Evolutionary conservation across 2,888 invertebrate species (phyloP).

Genomic region (Ditylenchus weischeri): DNA sequence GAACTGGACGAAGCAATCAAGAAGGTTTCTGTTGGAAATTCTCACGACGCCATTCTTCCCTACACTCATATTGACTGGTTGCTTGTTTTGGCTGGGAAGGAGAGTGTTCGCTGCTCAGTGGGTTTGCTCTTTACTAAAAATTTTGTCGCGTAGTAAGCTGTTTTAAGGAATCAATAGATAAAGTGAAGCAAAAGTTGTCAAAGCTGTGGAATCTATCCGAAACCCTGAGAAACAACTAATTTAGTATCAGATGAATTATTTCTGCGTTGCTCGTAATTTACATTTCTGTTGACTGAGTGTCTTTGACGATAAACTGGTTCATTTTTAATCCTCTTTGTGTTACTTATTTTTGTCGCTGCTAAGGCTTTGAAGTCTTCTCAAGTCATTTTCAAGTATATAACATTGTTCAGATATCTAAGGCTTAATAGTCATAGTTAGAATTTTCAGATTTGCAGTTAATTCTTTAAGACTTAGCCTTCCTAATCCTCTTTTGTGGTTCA

Average conservation of each 20-base stretch:
- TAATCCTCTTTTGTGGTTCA: too few relatives aligned
- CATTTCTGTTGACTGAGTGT: too few relatives aligned
- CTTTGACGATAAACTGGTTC: not conserved
- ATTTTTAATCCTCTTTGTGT: too few relatives aligned
- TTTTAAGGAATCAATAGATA: constrained; percentile 5
- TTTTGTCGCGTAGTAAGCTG: not conserved
- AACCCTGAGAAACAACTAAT: too few relatives aligned
- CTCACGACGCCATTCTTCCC: constrained; percentile 22
- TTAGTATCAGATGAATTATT: not conserved
- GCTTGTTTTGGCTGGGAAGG: constrained; percentile 19
- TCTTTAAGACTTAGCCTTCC: too few relatives aligned
- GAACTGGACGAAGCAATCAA: constrained; percentile 19
- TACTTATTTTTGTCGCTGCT: too few relatives aligned
- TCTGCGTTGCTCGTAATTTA: too few relatives aligned
- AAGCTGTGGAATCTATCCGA: not conserved
- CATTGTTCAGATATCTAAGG: too few relatives aligned
- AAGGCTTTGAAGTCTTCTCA: too few relatives aligned
- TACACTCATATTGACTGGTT: constrained; percentile 28
- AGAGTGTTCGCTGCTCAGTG: not conserved
- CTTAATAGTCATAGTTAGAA: too few relatives aligned
- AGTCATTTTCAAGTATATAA: too few relatives aligned
- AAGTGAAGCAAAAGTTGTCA: constrained; percentile 11
- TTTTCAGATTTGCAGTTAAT: too few relatives aligned
- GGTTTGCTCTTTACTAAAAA: not conserved
- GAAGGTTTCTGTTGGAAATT: not conserved